Evolutionary conservation across 35 echinoderm and acorn worm genomes (phyloP), one percentile per base, ranked within the genome.

Genomic region (Patiria miniata): DNA sequence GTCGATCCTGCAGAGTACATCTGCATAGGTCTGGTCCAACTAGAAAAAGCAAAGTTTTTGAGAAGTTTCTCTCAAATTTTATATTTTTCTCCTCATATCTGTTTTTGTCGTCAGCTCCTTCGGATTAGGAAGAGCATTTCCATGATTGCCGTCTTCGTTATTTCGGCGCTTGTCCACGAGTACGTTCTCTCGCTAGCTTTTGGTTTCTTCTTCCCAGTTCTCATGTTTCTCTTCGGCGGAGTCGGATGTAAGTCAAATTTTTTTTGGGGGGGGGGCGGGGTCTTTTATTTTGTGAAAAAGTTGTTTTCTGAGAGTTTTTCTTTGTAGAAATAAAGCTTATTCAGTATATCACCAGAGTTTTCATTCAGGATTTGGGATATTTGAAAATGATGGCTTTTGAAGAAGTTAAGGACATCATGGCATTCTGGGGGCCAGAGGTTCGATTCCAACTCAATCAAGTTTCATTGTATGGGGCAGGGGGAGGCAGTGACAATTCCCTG

Each of bases 161-260:
- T 98, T 19, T 98, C 95, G 8, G 91, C 95, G 2, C 37, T 90
- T 12, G 52, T 89, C 69, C 95, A 98, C 79, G 95, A 98, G 51
- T 94, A 89, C 81, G 89, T 98, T 14, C 19, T 98, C 7, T 42
- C 79, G 37, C 52, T 94, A 30, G 82, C 89, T 14, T 78, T 98
- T 29, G 58, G 89, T 21, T 98, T 89, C 89, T 98, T 90, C 61
- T 98, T 89, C 68, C 95, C 95, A 29, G 89, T 98, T 8, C 89
- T 98, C 14, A 81, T 98, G 22, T 17, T 92, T 10, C 55, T 98
- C 37, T 98, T 98, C 83, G 91, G 83, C 5, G 65, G 85, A 36
- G 57, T 91, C 78, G 95, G 95, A 81, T 87, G 95, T 98, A 81
- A 90, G 89, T 86, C 4, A 6, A 12, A 47, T 47, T 6, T 47